Evolutionary conservation across 2,797 vertebrate species (phyloP).

Genomic region (Eurystomus glaucurus): DNA sequence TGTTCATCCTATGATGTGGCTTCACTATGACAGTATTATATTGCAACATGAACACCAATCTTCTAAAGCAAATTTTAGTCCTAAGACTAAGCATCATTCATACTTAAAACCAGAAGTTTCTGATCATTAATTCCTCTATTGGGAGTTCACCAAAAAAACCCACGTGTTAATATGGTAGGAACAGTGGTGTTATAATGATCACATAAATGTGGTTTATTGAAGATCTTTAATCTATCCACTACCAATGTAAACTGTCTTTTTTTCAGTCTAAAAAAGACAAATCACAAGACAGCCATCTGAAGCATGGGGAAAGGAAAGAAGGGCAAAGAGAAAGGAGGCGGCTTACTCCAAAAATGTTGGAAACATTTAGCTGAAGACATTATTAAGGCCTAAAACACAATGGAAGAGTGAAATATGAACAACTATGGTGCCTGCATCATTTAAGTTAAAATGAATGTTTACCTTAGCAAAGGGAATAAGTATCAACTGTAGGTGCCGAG

Average conservation of each 20-base stretch:
- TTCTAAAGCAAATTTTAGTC: background rate
- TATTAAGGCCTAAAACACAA: background rate
- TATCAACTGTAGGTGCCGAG: background rate
- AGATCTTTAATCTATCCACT: background rate
- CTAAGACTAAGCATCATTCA: background rate
- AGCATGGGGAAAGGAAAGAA: background rate
- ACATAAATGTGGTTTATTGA: background rate
- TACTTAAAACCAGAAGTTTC: background rate
- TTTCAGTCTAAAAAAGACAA: background rate
- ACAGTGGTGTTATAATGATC: background rate
- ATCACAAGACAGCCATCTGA: background rate
- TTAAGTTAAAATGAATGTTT: background rate
- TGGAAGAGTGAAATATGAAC: background rate
- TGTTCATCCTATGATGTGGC: background rate
- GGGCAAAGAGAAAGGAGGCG: background rate
- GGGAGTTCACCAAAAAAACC: background rate
- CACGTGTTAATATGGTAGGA: background rate
- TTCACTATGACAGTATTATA: background rate
- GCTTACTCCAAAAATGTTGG: background rate
- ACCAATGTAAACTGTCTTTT: background rate
- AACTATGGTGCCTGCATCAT: background rate
- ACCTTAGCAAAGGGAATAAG: background rate
- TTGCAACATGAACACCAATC: background rate
- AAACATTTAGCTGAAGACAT: background rate
- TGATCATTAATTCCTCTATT: background rate